Evolutionary conservation across 2,797 vertebrate genomes (phyloP), one percentile per base, ranked within the genome.

Genomic region (Trachops cirrhosus): DNA sequence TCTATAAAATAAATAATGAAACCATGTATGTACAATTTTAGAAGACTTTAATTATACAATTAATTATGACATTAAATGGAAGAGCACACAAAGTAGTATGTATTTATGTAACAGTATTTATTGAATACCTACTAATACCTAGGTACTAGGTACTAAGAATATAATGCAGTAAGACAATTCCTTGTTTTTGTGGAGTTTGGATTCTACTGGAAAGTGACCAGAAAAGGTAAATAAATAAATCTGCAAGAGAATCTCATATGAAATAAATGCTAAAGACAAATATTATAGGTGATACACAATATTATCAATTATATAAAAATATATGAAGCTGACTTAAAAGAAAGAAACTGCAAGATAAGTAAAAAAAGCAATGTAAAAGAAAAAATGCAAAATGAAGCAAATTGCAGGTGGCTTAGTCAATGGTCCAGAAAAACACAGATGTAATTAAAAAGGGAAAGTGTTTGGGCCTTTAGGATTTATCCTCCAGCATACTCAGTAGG

Each of bases 181-280:
- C 70, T 86, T 86, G 7, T 34, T 73, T 87, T 59, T 34, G 24
- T 59, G 29, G 32, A 64, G 34, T 24, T 26, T 71, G 11, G 29
- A 82, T 64, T 82, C 44, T n/a, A 92, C 52, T 86, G 52, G 1
- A 57, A 84, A 78, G 14, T 34, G 8, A 74, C 16, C 37, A 82
- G 44, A 77, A 74, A 89, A 6, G 59, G 32, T 22, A 87, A 86
- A 90, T 22, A 67, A 37, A 41, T 67, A 77, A 74, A 78, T 52
- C 21, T 68, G 15, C 34, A 93, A 73, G 80, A 84, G 16, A 93
- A 73, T 46, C 21, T 67, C 18, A 57, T 16, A 57, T 52, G 12
- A 86, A 96, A 22, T 62, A 75, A 94, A 93, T 46, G n/a, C 26
- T 88, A 78, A 84, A 93, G 32, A 12, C 34, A 90, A 48, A 71